Base-by-base conservation (phyloP, 2,797 vertebrate genomes). In the Argentina silus region DNA sequence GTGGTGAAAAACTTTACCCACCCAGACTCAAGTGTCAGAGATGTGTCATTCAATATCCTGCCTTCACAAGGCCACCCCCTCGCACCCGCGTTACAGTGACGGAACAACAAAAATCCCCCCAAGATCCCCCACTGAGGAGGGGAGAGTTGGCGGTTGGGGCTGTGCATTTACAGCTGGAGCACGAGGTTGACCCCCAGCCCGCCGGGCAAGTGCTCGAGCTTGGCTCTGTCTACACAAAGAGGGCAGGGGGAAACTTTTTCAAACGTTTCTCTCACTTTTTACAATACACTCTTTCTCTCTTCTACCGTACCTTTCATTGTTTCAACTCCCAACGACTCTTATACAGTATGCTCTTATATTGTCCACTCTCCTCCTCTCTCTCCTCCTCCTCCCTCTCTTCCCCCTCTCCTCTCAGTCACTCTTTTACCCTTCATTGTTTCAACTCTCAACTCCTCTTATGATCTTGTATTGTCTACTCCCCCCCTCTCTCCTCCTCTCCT, bases 21-120 rank as follows among this genome's bases (percentile, higher is more conserved):
- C 66, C 59, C 82, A 81, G 64, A 45, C 67, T 75, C 55, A 60
- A 74, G 70, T 73, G 1, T 55, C 74, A 53, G 36, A 15, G 59
- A 62, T 70, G 44, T 84, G 86, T 81, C 85, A 87, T 74, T 86
- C 74, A 79, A 87, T 87, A 90, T 86, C 89, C 88, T 88, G 84
- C 69, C 50, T 47, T 66, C 47, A 81, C 78, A 81, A 12, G 81
- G 67, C 65, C 10, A 17, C 79, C 81, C 76, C 86, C 68, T 80
- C 61, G n/a, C 43, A 78, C 79, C 70, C 51, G 2, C 78, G 74
- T 86, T 78, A 72, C 74, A 69, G 27, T 81, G 76, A 80, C 68
- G 64, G 79, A 88, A 83, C 77, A 81, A 82, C 70, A 51, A 86
- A 85, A 87, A 85, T 12, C 27, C 43, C 70, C 27, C 65, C 17